These are phyloP conservation scores for Festucalex cinctus DNA, from an alignment of 2,113 vertebrate genomes.

Conservation along the genomic window DNA sequence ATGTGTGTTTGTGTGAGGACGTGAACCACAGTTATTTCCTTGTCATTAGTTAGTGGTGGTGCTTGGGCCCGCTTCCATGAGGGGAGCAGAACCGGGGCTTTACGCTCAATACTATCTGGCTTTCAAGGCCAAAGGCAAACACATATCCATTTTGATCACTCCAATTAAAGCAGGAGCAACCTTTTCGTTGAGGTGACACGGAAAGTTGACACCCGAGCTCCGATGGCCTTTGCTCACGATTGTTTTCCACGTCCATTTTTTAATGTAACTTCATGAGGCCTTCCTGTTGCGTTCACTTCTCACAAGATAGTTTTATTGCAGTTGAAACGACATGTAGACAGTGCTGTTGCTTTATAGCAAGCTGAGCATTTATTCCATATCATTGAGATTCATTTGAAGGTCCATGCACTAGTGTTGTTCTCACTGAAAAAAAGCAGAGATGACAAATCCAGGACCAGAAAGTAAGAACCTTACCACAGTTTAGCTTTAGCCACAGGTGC, in stretches of 20 bases:
- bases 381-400: too few relatives aligned
- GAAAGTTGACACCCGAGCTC: neutral
- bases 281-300: neutral
- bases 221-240: slow-evolving; percentile 14
- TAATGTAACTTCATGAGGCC: neutral
- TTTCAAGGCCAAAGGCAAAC: slow-evolving; percentile 32
- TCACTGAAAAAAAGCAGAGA: too few relatives aligned
- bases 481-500: too few relatives aligned
- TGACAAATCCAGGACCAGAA: too few relatives aligned
- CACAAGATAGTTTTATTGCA: neutral
- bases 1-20: slow-evolving; percentile 29
- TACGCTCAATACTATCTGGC: slow-evolving; percentile 20
- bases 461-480: too few relatives aligned
- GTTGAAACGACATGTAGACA: too few relatives aligned
- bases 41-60: slow-evolving; percentile 63
- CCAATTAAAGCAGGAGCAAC: slow-evolving; percentile 21
- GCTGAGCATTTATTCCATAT: too few relatives aligned
- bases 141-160: slow-evolving; percentile 28
- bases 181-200: slow-evolving; percentile 22
- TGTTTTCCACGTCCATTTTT: slow-evolving; percentile 8
- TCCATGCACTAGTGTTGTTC: too few relatives aligned
- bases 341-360: too few relatives aligned
- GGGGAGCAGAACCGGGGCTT: slow-evolving; percentile 37
- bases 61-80: slow-evolving; percentile 29
- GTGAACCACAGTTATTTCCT: slow-evolving; percentile 71